Conservation (phyloP, 2,113 vertebrate species). For the Centrocercus urophasianus region DNA sequence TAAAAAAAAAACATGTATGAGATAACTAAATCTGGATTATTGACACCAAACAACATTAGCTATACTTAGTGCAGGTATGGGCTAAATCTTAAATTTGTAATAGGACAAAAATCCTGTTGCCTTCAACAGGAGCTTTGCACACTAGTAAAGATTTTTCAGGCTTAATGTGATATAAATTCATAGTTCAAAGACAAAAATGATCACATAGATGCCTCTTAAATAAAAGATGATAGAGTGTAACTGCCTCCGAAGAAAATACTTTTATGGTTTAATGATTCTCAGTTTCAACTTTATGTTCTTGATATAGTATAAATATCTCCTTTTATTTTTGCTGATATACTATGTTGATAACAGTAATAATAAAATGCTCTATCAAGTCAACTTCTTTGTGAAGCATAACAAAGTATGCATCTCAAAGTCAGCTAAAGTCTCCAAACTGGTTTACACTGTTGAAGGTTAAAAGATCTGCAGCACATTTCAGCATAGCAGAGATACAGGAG, state of each 20-base stretch:
- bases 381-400: not conserved
- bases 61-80: not conserved
- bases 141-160: not conserved
- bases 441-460: not conserved
- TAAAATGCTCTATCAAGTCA: not conserved
- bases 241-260: not conserved
- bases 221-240: not conserved
- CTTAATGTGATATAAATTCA: not conserved
- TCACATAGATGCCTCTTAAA: not conserved
- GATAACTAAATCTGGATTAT: not conserved
- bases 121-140: not conserved
- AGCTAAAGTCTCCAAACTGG: not conserved
- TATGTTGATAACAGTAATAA: not conserved
- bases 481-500: not conserved
- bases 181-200: not conserved
- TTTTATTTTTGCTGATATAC: not conserved
- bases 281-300: not conserved
- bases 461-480: not conserved
- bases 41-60: not conserved
- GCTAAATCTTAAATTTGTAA: not conserved
- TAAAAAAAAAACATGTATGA: accelerated
- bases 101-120: not conserved
- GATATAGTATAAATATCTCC: not conserved
- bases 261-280: not conserved
- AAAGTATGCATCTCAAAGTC: not conserved